Base-by-base conservation (phyloP, 2,888 invertebrate genomes). In the Protodeltote pygarga region DNA sequence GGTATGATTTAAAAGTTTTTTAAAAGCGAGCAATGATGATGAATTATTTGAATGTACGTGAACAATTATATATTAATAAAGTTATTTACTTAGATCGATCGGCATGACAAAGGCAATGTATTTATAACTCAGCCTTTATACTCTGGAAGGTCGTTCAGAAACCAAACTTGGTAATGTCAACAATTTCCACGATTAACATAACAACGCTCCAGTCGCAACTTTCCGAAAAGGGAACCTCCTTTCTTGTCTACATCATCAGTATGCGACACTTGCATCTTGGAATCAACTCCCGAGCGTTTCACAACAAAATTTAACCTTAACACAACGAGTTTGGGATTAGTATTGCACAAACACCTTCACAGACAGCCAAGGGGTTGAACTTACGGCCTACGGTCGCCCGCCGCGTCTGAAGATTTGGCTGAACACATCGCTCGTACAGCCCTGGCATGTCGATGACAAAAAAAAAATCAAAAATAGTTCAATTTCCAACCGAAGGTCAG, bases 341-440 rank as follows among this genome's bases (percentile, higher is more conserved):
- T 74, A 68, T 71, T 46, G 59, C 45, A 67, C 54, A 49, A 63
- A 63, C 62, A 68, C 65, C 49, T 50, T 49, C 65, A 66, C 64
- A 58, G 58, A 74, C 65, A 72, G 63, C 67, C 71, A 72, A 70
- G 68, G 63, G 68, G 72, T 72, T 68, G 67, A 69, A 90, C 90
- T 90, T 90, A 89, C 89, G 77, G 82, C 82, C 83, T 78, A 83
- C 77, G 60, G 66, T 77, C 61, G 77, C 78, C 69, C 80, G 76
- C 63, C 82, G 81, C 70, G 81, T 75, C 73, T 77, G 83, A 76
- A 80, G 73, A 74, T 81, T 82, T 75, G 78, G 74, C 72, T 79
- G 82, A 75, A 77, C 77, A 75, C 85, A 81, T 84, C 78, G 82
- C 79, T 84, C 79, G 77, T 83, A 81, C 73, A 85, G 71, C 71